Base-by-base conservation (phyloP, 2,113 vertebrate genomes). In the Dipodomys ordii region DNA sequence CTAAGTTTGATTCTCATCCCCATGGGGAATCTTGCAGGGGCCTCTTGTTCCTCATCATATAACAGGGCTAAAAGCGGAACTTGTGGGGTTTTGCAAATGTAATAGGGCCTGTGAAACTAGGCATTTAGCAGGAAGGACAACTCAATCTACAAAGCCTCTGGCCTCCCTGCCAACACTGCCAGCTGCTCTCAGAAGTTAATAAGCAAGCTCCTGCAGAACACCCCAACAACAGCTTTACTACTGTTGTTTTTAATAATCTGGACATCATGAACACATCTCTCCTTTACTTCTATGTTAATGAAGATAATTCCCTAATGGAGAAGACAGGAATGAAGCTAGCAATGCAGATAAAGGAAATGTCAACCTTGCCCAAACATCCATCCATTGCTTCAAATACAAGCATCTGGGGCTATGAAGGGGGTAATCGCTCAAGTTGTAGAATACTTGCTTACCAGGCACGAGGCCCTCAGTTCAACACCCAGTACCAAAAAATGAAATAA, bases 1-100 rank as follows among this genome's bases (percentile, higher is more conserved):
- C 68, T 65, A 68, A 69, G 39, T 91, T 83, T 86, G 46, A 84
- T 88, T 82, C 57, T 78, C 60, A 30, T 92, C 76, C 49, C 73
- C 68, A 15, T 30, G 68, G 95, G 84, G 32, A 86, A 81, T 28
- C 39, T 78, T 81, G 78, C 68, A 60, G 93, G 44, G 49, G 25
- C 39, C 71, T 53, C 15, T 77, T 85, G 46, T 68, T 90, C 77
- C 83, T 88, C 64, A 13, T 3, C 30, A 57, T 72, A 39, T 35
- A 20, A 11, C 32, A 7, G 39, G 12, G 71, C 72, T 87, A 72
- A 73, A 88, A 15, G 57, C 30, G 83, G 83, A 77, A 25, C 73
- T 78, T 65, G 69, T 79, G 28, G 25, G 78, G 78, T 49, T 93
- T 64, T 30, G 74, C 22, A 57, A 80, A 49, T 60, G 67, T 18